Percentiles rank a stretch among this genome's conserved stretches.
Evolutionary conservation across 2,888 invertebrate genomes (phyloP).

Genomic region (Peribatodes rhomboidaria): DNA sequence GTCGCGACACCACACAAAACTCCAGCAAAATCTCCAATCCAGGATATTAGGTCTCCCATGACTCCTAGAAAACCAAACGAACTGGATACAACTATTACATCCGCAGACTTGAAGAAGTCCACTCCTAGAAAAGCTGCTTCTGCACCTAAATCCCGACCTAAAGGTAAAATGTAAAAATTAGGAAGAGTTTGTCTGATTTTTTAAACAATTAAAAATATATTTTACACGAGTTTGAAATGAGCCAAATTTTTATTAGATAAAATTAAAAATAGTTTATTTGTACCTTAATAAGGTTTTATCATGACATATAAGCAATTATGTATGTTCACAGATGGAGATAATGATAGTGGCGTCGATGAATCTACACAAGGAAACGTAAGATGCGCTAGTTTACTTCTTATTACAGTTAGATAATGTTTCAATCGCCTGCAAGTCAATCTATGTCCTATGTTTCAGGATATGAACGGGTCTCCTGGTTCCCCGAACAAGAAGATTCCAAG

Average conservation of each 20-base stretch:
- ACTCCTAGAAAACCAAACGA: slow-evolving; percentile 76
- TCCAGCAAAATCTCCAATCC: slow-evolving; percentile 66
- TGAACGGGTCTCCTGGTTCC: slow-evolving; percentile 90
- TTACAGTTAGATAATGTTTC: no score
- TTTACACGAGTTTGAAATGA: slow-evolving; percentile 70
- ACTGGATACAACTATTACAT: slow-evolving; percentile 63
- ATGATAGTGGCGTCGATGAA: slow-evolving; percentile 94
- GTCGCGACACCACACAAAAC: slow-evolving; percentile 61
- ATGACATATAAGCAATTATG: slow-evolving; percentile 48
- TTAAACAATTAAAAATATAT: no score
- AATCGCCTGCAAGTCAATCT: neutral
- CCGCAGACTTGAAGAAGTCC: slow-evolving; percentile 70
- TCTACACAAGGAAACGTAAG: slow-evolving; percentile 93
- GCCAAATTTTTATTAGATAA: slow-evolving; percentile 53
- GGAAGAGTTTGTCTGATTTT: neutral
- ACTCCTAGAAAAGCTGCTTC: slow-evolving; percentile 78
- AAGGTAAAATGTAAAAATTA: slow-evolving; percentile 69
- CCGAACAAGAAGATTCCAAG: slow-evolving; percentile 91
- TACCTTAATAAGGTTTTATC: neutral
- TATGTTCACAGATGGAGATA: slow-evolving; percentile 91
- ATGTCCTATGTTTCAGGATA: slow-evolving; percentile 69
- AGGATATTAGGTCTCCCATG: slow-evolving; percentile 64
- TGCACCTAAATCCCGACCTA: slow-evolving; percentile 75
- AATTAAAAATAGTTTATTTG: neutral
- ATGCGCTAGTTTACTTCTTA: slow-evolving; percentile 41